These are phyloP conservation scores for Parus major DNA, from an alignment of 2,113 vertebrate genomes.

Conservation along the genomic window DNA sequence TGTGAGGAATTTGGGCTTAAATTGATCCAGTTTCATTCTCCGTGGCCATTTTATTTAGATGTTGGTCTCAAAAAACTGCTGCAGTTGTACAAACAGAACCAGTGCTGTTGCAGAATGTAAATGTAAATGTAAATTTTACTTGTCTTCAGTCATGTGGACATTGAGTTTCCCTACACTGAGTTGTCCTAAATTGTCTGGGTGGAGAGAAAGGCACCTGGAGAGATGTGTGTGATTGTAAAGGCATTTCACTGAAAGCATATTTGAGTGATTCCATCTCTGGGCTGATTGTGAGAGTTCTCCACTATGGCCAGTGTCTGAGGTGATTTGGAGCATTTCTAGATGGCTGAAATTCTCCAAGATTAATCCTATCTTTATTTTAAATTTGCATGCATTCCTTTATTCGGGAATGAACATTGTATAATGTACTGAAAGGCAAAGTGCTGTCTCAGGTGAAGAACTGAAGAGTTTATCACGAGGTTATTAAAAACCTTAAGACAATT, in stretches of 20 bases:
- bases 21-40: neutral
- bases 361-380: neutral
- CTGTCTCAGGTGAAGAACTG: neutral
- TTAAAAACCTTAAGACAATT: neutral
- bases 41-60: neutral
- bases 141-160: neutral
- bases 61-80: accelerated
- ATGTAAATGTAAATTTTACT: neutral
- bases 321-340: neutral
- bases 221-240: neutral
- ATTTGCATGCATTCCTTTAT: neutral
- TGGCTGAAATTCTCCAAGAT: neutral
- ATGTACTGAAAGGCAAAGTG: neutral
- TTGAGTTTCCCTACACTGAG: neutral
- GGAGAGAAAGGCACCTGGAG: neutral
- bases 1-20: neutral
- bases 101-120: neutral
- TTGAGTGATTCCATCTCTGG: neutral
- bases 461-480: neutral
- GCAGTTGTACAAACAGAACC: neutral
- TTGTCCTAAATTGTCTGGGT: neutral
- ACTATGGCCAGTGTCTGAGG: neutral
- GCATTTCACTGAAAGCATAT: neutral
- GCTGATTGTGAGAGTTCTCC: neutral
- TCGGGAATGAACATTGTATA: neutral